Evolutionary conservation across 2,888 invertebrate species (phyloP), one percentile per base, ranked within the genome.

Genomic region (Athalia circularis): DNA sequence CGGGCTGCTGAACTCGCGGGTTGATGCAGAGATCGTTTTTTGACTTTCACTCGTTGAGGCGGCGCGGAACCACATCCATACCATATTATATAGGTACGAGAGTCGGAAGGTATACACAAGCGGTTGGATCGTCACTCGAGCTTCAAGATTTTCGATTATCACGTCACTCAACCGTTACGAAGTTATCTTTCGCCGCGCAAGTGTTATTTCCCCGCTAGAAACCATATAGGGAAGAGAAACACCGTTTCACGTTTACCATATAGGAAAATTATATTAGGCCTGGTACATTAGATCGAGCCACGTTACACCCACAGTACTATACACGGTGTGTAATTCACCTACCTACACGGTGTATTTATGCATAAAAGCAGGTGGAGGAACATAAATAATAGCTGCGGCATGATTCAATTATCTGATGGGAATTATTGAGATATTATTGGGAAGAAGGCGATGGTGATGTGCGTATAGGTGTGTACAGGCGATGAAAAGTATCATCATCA

Each of bases 131-230:
- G 29, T 29, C 29, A 29, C 29, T 54, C 54, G 54, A 54, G n/a
- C n/a, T 11, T 54, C 54, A 54, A 54, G 54, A 54, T 54, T 54
- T 54, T 54, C 54, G 43, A 11, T 65, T 65, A 65, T 65, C 45
- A 47, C 65, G 8, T 65, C 45, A 47, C 45, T 47, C 47, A 47
- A 8, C 11, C 7, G 29, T n/a, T 47, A 45, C 9, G n/a, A 11
- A 65, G 43, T 47, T 7, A n/a, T 47, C 3, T 3, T 15, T 6
- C 7, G 5, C 5, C 43, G n/a, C 8, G n/a, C 54, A 11, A 3
- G 9, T 8, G 54, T 8, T 54, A 11, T 54, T 54, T n/a, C 8
- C 54, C 4, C 54, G 54, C 9, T 54, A 11, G 8, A 11, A 8
- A 54, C 54, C n/a, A 11, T 54, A 3, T n/a, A 54, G 8, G 54